Evolutionary conservation across 1,140 invertebrate genomes (phyloP).

Genomic region (Scaptomyza graminum): DNA sequence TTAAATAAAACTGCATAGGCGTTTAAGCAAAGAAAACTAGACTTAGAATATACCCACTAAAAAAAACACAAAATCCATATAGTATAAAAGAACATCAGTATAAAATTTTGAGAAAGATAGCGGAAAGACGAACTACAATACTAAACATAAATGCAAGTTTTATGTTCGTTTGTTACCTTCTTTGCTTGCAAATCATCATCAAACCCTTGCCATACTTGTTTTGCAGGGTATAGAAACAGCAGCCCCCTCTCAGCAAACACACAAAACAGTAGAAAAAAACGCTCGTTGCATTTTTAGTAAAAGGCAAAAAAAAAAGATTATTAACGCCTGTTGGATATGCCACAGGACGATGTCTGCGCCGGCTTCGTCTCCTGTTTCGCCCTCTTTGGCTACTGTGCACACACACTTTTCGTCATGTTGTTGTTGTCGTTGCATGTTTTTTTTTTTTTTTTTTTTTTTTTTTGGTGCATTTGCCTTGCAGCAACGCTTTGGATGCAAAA

Average conservation of each 20-base stretch:
- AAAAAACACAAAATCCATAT: too few relatives aligned
- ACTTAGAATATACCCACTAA: slow-evolving; percentile 1
- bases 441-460: slow-evolving; percentile 42
- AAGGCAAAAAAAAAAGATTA: slow-evolving; percentile 65
- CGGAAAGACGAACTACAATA: too few relatives aligned
- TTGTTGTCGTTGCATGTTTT: slow-evolving; percentile 47
- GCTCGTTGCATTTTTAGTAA: slow-evolving; percentile 36
- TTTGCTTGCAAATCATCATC: too few relatives aligned
- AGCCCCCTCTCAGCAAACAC: slow-evolving; percentile 4
- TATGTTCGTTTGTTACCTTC: too few relatives aligned
- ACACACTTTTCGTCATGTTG: slow-evolving; percentile 68
- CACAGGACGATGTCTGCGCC: slow-evolving; percentile 75
- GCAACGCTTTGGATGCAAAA: slow-evolving; percentile 66
- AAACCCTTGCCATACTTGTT: not conserved
- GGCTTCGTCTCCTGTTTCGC: slow-evolving; percentile 18
- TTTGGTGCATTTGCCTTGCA: slow-evolving; percentile 76
- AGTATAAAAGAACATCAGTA: too few relatives aligned
- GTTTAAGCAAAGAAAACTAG: not conserved
- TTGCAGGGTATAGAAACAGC: slow-evolving; percentile 31
- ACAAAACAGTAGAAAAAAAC: slow-evolving; percentile 28
- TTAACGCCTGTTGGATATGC: slow-evolving; percentile 80
- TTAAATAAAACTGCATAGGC: slow-evolving; percentile 11
- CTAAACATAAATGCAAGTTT: too few relatives aligned
- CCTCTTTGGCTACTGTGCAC: slow-evolving; percentile 66
- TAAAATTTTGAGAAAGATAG: too few relatives aligned